Evolutionary conservation across 2,113 vertebrate genomes (phyloP).

Genomic region (Psilopsiagon aymara): DNA sequence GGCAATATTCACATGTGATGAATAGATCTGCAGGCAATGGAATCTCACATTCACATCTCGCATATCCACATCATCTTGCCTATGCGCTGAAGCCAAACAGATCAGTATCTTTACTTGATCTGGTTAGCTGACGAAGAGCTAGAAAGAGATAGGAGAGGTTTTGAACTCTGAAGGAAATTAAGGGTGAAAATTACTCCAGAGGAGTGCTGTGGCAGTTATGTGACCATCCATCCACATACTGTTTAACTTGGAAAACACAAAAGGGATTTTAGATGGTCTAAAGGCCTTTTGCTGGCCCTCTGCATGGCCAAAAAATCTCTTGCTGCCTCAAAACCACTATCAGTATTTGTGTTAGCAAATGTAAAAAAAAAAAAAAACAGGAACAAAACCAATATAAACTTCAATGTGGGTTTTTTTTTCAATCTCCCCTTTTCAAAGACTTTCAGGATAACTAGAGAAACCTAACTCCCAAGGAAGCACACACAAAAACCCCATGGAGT

Average conservation of each 20-base stretch:
- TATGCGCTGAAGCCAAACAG: not conserved
- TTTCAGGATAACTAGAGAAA: not conserved
- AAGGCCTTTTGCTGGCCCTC: not conserved
- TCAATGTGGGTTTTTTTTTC: not conserved
- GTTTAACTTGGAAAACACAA: not conserved
- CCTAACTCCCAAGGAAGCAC: not conserved
- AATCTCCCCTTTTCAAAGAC: not conserved
- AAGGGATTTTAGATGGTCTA: not conserved
- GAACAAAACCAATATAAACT: not conserved
- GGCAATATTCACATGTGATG: not conserved
- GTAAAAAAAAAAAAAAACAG: not conserved
- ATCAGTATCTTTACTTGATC: not conserved
- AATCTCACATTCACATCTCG: not conserved
- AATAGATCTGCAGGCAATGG: not conserved
- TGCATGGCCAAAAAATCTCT: not conserved
- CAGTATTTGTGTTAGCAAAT: not conserved
- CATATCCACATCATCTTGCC: not conserved
- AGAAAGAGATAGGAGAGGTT: not conserved
- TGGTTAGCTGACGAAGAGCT: not conserved
- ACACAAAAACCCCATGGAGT: not conserved
- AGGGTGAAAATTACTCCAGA: not conserved
- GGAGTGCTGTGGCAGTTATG: accelerated
- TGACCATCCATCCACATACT: not conserved
- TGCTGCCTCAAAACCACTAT: not conserved
- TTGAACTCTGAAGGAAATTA: conserved; percentile 6